These are phyloP conservation scores for Peromyscus eremicus DNA, from an alignment of 2,797 vertebrate genomes.

Conservation along the genomic window DNA sequence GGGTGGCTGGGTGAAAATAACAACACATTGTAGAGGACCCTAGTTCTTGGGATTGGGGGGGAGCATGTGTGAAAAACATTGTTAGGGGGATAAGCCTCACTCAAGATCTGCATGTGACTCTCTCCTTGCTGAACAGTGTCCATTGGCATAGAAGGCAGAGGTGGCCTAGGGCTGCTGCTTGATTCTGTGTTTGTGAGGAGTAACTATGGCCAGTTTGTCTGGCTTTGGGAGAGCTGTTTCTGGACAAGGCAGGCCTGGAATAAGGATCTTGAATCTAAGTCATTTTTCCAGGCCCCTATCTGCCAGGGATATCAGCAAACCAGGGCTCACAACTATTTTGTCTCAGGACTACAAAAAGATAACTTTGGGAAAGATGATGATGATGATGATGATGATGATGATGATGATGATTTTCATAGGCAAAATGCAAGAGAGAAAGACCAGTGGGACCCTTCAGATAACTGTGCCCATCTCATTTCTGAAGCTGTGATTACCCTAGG, in stretches of 20 bases:
- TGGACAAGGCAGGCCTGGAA: neutral
- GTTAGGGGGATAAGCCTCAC: neutral
- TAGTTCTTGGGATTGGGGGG: fast-evolving
- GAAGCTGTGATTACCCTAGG: neutral
- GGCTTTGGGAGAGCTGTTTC: neutral
- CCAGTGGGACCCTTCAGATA: neutral
- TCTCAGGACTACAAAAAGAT: neutral
- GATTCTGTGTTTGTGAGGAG: neutral
- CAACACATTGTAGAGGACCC: neutral
- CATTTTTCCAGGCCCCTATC: neutral
- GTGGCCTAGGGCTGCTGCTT: neutral
- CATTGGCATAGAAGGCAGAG: neutral
- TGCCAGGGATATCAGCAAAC: neutral
- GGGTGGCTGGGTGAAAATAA: neutral
- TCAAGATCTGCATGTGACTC: too few species aligned
- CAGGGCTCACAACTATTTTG: neutral
- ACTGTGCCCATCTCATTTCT: neutral
- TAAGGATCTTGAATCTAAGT: neutral
- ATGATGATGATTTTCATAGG: too few species aligned
- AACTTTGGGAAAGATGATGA: neutral
- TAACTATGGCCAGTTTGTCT: neutral
- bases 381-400: too few species aligned
- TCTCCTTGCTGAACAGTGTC: neutral
- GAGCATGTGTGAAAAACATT: neutral
- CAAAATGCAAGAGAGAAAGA: neutral